Evolutionary conservation across 2,113 vertebrate species (phyloP).

Genomic region (Heteronetta atricapilla): DNA sequence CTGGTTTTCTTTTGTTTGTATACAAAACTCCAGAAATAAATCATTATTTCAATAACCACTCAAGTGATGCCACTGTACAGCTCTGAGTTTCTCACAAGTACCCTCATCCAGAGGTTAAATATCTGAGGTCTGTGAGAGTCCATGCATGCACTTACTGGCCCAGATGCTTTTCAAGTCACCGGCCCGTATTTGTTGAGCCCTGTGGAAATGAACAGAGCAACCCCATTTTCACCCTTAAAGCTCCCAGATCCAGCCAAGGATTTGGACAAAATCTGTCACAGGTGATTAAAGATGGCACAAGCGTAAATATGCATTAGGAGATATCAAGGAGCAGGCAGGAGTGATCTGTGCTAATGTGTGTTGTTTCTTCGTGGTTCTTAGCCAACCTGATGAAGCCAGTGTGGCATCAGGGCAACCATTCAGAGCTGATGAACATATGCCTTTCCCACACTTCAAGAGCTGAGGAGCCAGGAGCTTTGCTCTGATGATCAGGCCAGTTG

Average conservation of each 20-base stretch:
- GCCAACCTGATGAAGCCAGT: background rate
- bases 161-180: accelerated
- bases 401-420: background rate
- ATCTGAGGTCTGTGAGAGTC: background rate
- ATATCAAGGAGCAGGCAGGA: background rate
- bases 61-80: background rate
- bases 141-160: background rate
- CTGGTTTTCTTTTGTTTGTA: background rate
- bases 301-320: background rate
- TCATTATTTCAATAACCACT: slow-evolving; percentile 10
- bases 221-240: background rate
- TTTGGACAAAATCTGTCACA: background rate
- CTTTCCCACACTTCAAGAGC: background rate
- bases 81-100: background rate
- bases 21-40: slow-evolving; percentile 1
- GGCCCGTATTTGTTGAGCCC: background rate
- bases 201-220: background rate
- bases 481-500: background rate
- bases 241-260: background rate
- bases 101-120: background rate
- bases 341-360: background rate
- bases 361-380: background rate
- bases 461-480: background rate
- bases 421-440: background rate
- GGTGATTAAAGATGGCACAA: background rate